Percentiles rank a stretch among this genome's conserved stretches.
phyloP scores from a whole-genome alignment of 2,113 vertebrate genomes.

The Neolamprologus ventralis region DNA sequence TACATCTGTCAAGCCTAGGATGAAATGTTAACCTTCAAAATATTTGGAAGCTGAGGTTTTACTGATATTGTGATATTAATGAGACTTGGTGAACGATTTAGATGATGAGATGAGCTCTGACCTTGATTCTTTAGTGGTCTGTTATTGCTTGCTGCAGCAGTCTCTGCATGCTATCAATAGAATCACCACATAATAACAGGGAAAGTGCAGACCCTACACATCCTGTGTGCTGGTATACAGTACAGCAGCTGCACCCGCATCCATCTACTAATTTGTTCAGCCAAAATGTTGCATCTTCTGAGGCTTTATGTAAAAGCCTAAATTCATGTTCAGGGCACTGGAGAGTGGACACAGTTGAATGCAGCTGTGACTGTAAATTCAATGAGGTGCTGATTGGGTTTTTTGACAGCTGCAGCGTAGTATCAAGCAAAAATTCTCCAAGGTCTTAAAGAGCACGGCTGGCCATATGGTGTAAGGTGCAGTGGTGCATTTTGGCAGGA shows the following conservation, averaged over 20 bases:
- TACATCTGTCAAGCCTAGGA: background rate
- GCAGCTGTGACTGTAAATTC: background rate
- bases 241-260: background rate
- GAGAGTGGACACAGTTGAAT: background rate
- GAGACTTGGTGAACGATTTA: background rate
- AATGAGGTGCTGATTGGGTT: background rate
- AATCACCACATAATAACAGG: background rate
- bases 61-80: background rate
- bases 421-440: background rate
- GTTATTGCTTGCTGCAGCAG: background rate
- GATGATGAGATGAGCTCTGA: conserved; percentile 1
- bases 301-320: background rate
- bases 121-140: conserved; percentile 8
- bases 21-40: background rate
- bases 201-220: background rate
- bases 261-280: background rate
- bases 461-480: conserved; percentile 13
- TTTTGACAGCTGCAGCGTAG: background rate
- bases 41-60: background rate
- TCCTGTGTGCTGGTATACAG: background rate
- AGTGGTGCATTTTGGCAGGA: background rate
- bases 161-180: background rate
- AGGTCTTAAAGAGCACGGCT: background rate
- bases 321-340: background rate
- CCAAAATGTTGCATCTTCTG: background rate